phyloP scores from a whole-genome alignment of 2,888 invertebrate species.

The Emmelina monodactyla region DNA sequence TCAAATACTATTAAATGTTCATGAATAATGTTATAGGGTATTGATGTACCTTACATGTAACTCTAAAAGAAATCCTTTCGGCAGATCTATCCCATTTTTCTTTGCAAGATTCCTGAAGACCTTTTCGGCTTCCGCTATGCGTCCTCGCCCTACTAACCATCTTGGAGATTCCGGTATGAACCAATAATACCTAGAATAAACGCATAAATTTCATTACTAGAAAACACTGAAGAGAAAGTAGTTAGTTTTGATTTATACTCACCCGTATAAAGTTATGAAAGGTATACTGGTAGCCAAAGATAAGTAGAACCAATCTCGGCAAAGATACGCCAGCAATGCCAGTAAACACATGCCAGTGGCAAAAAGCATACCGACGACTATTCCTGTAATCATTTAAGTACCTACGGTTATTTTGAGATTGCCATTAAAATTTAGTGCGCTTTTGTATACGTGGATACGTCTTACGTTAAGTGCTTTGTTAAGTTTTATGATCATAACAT shows the following conservation, averaged over 20 bases:
- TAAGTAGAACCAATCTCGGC: constrained; percentile 69
- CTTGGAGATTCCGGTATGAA: constrained; percentile 75
- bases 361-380: constrained; percentile 72
- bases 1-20: not conserved
- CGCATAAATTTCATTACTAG: not conserved
- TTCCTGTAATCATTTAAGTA: constrained; percentile 50
- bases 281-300: constrained; percentile 71
- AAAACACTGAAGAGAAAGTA: not conserved
- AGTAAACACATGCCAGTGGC: constrained; percentile 71
- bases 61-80: constrained; percentile 66
- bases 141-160: constrained; percentile 72
- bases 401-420: too few relatives aligned
- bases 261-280: constrained; percentile 64
- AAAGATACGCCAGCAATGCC: constrained; percentile 65
- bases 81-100: constrained; percentile 65
- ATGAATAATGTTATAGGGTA: not conserved
- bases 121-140: constrained; percentile 71
- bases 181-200: constrained; percentile 65
- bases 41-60: constrained; percentile 63
- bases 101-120: constrained; percentile 69
- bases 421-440: too few relatives aligned
- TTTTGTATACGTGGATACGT: too few relatives aligned
- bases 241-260: constrained; percentile 18
- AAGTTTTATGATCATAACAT: too few relatives aligned
- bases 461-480: too few relatives aligned